phyloP scores from a whole-genome alignment of 2,888 invertebrate genomes.

The Lochmaea crataegi region DNA sequence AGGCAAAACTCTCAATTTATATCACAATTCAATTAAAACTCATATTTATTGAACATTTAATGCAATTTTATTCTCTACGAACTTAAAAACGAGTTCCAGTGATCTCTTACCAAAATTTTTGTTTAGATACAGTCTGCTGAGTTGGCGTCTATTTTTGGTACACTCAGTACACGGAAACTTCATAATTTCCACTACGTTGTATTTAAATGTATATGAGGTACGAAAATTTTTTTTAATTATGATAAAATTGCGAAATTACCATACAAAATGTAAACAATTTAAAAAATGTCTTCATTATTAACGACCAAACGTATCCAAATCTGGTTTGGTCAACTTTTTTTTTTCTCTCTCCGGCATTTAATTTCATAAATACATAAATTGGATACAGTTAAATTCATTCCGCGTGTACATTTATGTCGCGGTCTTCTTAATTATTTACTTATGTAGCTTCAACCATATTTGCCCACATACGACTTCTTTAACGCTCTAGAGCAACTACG shows the following conservation, averaged over 20 bases:
- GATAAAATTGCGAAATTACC: not conserved
- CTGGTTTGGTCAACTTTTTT: not conserved
- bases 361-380: conserved; percentile 3
- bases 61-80: too few relatives aligned
- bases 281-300: conserved; percentile 3
- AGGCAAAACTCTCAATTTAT: too few relatives aligned
- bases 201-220: too few relatives aligned
- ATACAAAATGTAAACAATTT: not conserved
- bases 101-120: too few relatives aligned
- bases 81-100: too few relatives aligned
- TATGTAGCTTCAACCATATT: not conserved
- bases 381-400: conserved; percentile 6
- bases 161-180: too few relatives aligned
- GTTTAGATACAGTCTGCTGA: too few relatives aligned
- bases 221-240: not conserved
- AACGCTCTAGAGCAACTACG: not conserved
- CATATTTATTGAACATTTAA: too few relatives aligned
- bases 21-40: too few relatives aligned
- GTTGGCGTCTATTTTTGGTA: too few relatives aligned
- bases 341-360: not conserved
- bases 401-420: not conserved
- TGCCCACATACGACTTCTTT: not conserved
- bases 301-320: not conserved
- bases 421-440: conserved; percentile 6
- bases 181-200: too few relatives aligned